These are phyloP conservation scores for Colletes latitarsis DNA, from an alignment of 1,140 invertebrate species.

Conservation along the genomic window DNA sequence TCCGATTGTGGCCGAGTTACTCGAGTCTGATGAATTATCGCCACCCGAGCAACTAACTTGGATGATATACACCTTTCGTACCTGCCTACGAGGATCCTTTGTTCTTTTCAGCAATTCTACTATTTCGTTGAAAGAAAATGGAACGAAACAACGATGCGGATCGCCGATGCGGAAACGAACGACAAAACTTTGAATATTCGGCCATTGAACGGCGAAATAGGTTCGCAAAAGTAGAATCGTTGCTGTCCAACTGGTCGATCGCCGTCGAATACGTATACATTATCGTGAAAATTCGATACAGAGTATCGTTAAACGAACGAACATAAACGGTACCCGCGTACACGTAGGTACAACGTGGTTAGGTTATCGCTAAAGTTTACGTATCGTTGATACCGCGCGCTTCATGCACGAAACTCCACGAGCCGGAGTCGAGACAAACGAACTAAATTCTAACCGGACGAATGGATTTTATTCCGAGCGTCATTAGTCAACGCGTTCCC, in stretches of 20 bases:
- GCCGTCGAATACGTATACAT: neutral
- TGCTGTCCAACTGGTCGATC: neutral
- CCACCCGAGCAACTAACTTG: constrained; percentile 51
- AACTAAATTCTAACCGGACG: constrained; percentile 28
- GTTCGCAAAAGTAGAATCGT: neutral
- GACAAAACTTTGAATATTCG: neutral
- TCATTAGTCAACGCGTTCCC: constrained; percentile 33
- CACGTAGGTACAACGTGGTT: neutral
- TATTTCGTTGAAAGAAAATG: constrained; percentile 1
- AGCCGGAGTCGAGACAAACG: constrained; percentile 42
- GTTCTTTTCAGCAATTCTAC: constrained; percentile 4
- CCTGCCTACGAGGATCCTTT: constrained; percentile 42
- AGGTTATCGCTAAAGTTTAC: constrained; percentile 36
- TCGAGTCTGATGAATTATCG: constrained; percentile 65
- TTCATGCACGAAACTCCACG: constrained; percentile 38
- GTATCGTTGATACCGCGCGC: constrained; percentile 36
- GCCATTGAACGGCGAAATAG: too few relatives aligned
- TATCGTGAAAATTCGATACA: neutral
- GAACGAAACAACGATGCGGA: constrained; percentile 40
- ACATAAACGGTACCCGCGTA: neutral
- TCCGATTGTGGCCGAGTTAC: constrained; percentile 45
- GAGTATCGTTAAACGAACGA: constrained; percentile 20
- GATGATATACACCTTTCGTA: constrained; percentile 36
- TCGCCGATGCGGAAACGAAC: constrained; percentile 1
- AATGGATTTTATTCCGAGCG: constrained; percentile 22